Conservation (phyloP, 2,113 vertebrate genomes). For the Hyla sarda region DNA sequence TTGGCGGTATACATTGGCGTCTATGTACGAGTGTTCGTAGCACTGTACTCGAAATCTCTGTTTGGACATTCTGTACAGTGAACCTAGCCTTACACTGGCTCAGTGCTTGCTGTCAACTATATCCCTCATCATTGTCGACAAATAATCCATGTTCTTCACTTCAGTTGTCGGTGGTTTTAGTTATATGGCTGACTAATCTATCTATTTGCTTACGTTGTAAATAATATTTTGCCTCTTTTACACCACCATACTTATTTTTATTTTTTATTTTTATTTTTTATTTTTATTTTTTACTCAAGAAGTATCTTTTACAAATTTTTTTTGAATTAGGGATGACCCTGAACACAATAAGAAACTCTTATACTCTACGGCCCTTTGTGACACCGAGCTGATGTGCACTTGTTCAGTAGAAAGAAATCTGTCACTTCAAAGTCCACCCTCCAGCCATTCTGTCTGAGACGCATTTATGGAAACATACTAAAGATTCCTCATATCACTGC, state of each 20-base stretch:
- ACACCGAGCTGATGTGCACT: neutral
- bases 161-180: too few species aligned
- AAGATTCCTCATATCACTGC: neutral
- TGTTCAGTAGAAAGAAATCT: neutral
- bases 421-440: slow-evolving; percentile 6
- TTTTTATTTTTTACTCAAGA: neutral
- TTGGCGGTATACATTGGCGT: too few species aligned
- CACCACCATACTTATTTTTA: too few species aligned
- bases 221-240: neutral
- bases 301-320: neutral
- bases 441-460: neutral
- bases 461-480: neutral
- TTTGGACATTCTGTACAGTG: too few species aligned
- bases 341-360: neutral
- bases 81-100: too few species aligned
- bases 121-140: too few species aligned
- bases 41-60: too few species aligned
- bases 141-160: too few species aligned
- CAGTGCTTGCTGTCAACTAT: too few species aligned
- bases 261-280: too few species aligned
- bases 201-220: neutral
- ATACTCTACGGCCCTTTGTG: neutral
- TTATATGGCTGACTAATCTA: neutral
- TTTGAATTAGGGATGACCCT: neutral
- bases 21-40: too few species aligned